Evolutionary conservation across 2,888 invertebrate genomes (phyloP).

Genomic region (Phanerotoma sp.): DNA sequence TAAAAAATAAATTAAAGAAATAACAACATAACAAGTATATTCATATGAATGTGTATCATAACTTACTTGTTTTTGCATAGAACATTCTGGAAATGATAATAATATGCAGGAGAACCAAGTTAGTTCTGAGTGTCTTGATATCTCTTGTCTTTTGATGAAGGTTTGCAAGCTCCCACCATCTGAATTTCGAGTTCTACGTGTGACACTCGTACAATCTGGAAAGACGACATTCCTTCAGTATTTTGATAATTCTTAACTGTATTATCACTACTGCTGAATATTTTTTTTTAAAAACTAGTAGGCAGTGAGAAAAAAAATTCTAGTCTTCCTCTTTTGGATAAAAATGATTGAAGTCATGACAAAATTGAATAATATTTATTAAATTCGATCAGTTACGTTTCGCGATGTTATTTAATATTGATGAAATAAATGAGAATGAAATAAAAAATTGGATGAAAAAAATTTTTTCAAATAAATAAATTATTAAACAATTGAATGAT

Average conservation of each 20-base stretch:
- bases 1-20: neutral
- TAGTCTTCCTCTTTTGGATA: too few relatives aligned
- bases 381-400: too few relatives aligned
- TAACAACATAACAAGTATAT: neutral
- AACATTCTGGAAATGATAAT: neutral
- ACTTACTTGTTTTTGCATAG: too few relatives aligned
- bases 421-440: too few relatives aligned
- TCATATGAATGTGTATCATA: neutral
- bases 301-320: neutral
- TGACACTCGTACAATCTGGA: slow-evolving; percentile 27
- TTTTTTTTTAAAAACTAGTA: neutral
- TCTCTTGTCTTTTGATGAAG: slow-evolving; percentile 3
- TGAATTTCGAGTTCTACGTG: neutral
- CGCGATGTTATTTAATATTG: too few relatives aligned
- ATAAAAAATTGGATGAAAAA: too few relatives aligned
- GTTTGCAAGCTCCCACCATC: neutral
- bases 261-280: slow-evolving; percentile 2
- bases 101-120: neutral
- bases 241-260: slow-evolving; percentile 30
- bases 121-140: neutral
- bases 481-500: too few relatives aligned
- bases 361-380: too few relatives aligned
- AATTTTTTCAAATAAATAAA: too few relatives aligned
- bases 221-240: slow-evolving; percentile 34
- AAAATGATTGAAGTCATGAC: too few relatives aligned